These are phyloP conservation scores for Carabus problematicus DNA, from an alignment of 2,888 invertebrate species.

Conservation along the genomic window DNA sequence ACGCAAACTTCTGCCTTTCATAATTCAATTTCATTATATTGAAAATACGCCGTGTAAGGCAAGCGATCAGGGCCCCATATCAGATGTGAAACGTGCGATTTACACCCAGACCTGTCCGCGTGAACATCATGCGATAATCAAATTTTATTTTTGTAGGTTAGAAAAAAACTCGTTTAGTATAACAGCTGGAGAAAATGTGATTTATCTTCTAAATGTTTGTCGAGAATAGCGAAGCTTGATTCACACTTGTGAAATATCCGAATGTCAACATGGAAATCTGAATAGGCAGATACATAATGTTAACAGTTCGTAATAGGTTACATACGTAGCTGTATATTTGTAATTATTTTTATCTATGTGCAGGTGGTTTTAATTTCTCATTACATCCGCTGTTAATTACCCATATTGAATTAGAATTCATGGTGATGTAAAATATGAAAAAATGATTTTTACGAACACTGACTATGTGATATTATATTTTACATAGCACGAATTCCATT, in stretches of 20 bases:
- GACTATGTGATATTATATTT: neutral
- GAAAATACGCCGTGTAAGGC: neutral
- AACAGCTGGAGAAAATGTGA: constrained; percentile 1
- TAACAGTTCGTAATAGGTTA: no score
- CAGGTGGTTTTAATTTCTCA: no score
- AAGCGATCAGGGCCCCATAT: neutral
- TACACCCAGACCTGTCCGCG: constrained; percentile 8
- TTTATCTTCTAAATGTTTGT: neutral
- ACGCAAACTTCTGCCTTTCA: neutral
- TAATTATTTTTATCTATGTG: no score
- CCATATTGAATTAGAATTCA: no score
- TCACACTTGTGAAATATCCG: no score
- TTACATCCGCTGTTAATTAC: no score
- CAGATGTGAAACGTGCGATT: neutral
- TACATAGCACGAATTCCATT: constrained; percentile 8
- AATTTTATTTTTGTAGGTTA: neutral
- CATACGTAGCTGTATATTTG: no score
- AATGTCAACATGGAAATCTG: no score
- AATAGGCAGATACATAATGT: no score
- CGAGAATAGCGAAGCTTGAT: no score
- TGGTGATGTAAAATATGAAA: no score
- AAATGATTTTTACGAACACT: no score
- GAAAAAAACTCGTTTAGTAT: constrained; percentile 9
- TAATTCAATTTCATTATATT: constrained; percentile 1
- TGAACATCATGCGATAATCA: constrained; percentile 4